phyloP scores from a whole-genome alignment of 2,797 vertebrate genomes.

The Lithobates pipiens region DNA sequence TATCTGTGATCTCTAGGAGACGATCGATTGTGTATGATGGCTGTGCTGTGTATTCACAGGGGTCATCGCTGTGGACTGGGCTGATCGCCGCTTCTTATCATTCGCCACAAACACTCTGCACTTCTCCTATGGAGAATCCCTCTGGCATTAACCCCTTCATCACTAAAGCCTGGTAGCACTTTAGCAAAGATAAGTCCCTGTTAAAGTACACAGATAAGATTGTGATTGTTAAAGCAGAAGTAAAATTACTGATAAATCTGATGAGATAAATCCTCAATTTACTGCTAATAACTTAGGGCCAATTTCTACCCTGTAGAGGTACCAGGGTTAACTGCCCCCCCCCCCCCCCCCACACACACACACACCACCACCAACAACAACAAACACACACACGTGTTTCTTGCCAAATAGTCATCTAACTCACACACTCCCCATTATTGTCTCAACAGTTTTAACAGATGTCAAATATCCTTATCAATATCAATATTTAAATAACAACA shows the following conservation, averaged over 20 bases:
- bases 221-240: conserved; percentile 12
- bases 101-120: not conserved
- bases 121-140: not conserved
- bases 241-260: not conserved
- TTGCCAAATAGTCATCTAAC: not conserved
- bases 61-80: not conserved
- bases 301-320: not conserved
- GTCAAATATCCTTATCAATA: not conserved
- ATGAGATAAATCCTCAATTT: not conserved
- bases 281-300: not conserved
- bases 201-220: conserved; percentile 8
- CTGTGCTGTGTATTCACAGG: conserved; percentile 35
- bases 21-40: conserved; percentile 42
- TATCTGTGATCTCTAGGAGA: conserved; percentile 25
- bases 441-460: not conserved
- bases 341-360: not conserved
- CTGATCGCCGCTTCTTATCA: not conserved
- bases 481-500: not conserved
- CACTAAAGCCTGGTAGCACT: not conserved
- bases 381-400: no score
- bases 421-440: not conserved
- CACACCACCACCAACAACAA: no score
- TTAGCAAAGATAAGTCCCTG: not conserved
- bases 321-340: not conserved
- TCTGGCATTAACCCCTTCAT: not conserved